Evolutionary conservation across 2,888 invertebrate species (phyloP).

Genomic region (Eueremaeus valkanovi): DNA sequence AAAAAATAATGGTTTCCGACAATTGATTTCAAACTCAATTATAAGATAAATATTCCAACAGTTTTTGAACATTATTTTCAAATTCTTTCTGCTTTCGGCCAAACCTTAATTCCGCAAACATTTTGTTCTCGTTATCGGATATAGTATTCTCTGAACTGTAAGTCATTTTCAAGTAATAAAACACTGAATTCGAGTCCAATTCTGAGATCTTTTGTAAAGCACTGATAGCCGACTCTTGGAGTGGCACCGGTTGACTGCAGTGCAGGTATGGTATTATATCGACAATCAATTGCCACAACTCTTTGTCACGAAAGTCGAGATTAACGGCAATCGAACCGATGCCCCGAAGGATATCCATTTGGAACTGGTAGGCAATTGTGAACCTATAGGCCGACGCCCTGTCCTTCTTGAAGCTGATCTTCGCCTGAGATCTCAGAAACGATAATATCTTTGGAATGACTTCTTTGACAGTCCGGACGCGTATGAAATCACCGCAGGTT

Average conservation of each 20-base stretch:
- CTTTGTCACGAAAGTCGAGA: slow-evolving; percentile 6
- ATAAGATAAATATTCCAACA: not conserved
- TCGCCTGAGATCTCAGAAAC: slow-evolving; percentile 35
- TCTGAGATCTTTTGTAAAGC: not conserved
- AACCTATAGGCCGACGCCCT: slow-evolving; percentile 33
- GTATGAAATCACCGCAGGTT: slow-evolving; percentile 42
- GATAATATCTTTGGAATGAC: slow-evolving; percentile 35
- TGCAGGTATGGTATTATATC: not conserved
- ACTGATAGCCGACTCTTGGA: not conserved
- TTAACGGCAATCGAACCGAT: slow-evolving; percentile 15
- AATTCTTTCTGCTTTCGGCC: not conserved
- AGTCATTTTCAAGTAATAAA: not conserved
- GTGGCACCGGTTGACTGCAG: not conserved
- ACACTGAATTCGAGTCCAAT: not conserved
- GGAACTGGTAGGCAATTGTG: slow-evolving; percentile 37
- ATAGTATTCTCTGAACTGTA: not conserved
- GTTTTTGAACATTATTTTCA: slow-evolving; percentile 11
- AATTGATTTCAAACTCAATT: not conserved
- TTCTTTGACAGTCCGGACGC: slow-evolving; percentile 35
- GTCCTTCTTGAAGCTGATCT: slow-evolving; percentile 28
- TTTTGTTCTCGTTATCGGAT: not conserved
- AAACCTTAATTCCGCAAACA: not conserved
- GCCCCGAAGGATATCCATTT: slow-evolving; percentile 11
- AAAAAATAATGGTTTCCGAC: not conserved
- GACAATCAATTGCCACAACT: slow-evolving; percentile 14